phyloP scores from a whole-genome alignment of 2,888 invertebrate species.

The Macrophya annulata region DNA sequence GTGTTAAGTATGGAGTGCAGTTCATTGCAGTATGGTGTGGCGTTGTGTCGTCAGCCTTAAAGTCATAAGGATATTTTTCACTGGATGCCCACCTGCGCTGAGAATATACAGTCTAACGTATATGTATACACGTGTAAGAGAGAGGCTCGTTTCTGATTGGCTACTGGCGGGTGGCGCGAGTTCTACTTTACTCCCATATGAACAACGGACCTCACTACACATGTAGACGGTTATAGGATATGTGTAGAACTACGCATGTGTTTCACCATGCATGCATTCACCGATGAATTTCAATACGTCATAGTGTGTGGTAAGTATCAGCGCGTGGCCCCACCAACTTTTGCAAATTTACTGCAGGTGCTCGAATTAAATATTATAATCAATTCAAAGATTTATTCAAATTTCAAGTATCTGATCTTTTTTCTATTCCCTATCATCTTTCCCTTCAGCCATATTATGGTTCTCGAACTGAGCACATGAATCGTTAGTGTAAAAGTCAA shows the following conservation, averaged over 20 bases:
- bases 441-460: too few relatives aligned
- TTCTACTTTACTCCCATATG: conserved; percentile 53
- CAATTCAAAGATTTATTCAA: not conserved
- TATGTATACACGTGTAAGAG: conserved; percentile 29
- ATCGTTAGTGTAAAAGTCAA: too few relatives aligned
- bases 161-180: conserved; percentile 51
- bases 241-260: not conserved
- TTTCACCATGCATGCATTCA: conserved; percentile 30
- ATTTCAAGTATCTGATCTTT: not conserved
- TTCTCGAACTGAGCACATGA: not conserved
- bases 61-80: conserved; percentile 54
- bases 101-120: conserved; percentile 21
- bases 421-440: too few relatives aligned
- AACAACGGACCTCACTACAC: conserved; percentile 17
- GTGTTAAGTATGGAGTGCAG: too few relatives aligned
- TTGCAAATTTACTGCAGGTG: not conserved
- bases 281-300: conserved; percentile 6
- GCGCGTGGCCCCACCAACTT: not conserved
- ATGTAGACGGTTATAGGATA: not conserved
- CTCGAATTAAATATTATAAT: not conserved
- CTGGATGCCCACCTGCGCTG: conserved; percentile 48
- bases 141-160: conserved; percentile 43
- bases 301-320: not conserved
- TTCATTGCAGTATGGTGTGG: not conserved
- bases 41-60: conserved; percentile 49